Evolutionary conservation across 2,797 vertebrate genomes (phyloP).

Genomic region (Hoplostethus atlanticus): DNA sequence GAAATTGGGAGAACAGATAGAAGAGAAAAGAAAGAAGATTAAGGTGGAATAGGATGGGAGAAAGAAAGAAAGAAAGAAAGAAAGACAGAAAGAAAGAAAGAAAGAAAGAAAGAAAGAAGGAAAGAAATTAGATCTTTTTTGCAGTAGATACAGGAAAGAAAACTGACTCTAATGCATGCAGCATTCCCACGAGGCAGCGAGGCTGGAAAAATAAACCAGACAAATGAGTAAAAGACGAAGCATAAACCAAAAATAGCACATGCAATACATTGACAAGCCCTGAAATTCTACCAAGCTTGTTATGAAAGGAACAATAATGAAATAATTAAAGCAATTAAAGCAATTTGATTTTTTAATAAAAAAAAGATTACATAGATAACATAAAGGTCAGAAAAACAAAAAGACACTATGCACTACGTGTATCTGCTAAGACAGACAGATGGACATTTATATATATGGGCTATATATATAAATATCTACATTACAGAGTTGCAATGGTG

Average conservation of each 20-base stretch:
- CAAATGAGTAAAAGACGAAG: slow-evolving; percentile 19
- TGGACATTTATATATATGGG: slow-evolving; percentile 57
- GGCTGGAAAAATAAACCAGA: slow-evolving; percentile 58
- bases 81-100: background rate
- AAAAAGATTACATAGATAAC: background rate
- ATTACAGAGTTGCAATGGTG: slow-evolving; percentile 47
- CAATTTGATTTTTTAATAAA: slow-evolving; percentile 7
- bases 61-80: slow-evolving; percentile 7
- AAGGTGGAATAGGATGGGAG: background rate
- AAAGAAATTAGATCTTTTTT: background rate
- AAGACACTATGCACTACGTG: slow-evolving; percentile 45
- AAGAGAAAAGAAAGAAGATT: background rate
- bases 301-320: slow-evolving; percentile 18
- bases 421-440: slow-evolving; percentile 58
- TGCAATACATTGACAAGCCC: slow-evolving; percentile 47
- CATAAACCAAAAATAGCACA: slow-evolving; percentile 54
- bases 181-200: slow-evolving; percentile 52
- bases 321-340: slow-evolving; percentile 25
- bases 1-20: slow-evolving; percentile 2
- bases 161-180: slow-evolving; percentile 53
- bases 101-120: background rate
- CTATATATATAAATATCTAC: slow-evolving; percentile 58
- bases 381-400: slow-evolving; percentile 45
- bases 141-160: slow-evolving; percentile 26
- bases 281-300: slow-evolving; percentile 46